Percentiles rank a stretch among this genome's conserved stretches.
Conservation (phyloP, 2,888 invertebrate species). For the Noctua comes region DNA sequence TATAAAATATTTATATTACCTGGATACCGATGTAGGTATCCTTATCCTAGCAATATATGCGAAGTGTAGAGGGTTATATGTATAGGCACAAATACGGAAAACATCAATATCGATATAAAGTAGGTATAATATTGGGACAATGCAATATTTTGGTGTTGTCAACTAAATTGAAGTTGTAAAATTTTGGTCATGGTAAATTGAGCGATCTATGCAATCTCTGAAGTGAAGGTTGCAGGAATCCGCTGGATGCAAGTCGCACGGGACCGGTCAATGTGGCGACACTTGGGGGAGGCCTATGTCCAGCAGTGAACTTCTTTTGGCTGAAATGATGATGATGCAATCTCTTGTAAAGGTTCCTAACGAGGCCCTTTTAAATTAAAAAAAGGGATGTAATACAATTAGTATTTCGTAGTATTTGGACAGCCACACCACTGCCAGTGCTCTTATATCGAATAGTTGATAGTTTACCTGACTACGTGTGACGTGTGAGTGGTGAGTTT, state of each 20-base stretch:
- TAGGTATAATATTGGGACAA: slow-evolving; percentile 9
- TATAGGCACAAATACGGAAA: slow-evolving; percentile 43
- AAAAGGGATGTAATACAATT: slow-evolving; percentile 32
- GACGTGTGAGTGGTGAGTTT: slow-evolving; percentile 49
- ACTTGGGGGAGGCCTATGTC: no score
- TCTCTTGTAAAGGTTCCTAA: neutral
- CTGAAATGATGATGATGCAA: no score
- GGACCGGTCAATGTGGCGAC: no score
- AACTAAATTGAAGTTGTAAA: neutral
- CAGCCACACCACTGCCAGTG: slow-evolving; percentile 84
- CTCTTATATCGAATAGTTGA: slow-evolving; percentile 68
- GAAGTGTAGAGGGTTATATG: slow-evolving; percentile 31
- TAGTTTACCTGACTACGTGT: slow-evolving; percentile 41
- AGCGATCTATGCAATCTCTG: neutral
- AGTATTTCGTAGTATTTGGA: slow-evolving; percentile 71
- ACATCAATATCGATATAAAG: slow-evolving; percentile 43
- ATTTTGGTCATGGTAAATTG: neutral
- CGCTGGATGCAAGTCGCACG: no score
- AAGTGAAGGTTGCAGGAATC: no score
- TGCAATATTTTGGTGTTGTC: neutral
- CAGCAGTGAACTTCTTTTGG: no score
- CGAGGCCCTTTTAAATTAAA: slow-evolving; percentile 4
- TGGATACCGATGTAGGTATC: slow-evolving; percentile 45
- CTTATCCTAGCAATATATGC: slow-evolving; percentile 40
- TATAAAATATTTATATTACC: slow-evolving; percentile 35